Evolutionary conservation across 2,888 invertebrate genomes (phyloP).

Genomic region (Leptopilina syphax): DNA sequence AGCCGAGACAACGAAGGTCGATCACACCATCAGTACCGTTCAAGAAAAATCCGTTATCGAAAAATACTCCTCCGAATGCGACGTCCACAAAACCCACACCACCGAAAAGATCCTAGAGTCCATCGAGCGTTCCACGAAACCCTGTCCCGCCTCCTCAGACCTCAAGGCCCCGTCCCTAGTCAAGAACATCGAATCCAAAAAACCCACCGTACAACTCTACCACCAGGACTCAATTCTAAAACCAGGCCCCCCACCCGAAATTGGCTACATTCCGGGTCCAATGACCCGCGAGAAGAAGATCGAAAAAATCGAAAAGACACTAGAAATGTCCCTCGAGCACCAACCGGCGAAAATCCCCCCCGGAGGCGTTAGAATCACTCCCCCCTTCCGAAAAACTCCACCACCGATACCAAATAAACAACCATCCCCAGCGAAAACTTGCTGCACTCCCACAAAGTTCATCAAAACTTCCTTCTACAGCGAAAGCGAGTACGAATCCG

Average conservation of each 20-base stretch:
- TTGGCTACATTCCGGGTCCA: conserved; percentile 81
- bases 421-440: conserved; percentile 70
- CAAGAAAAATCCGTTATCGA: conserved; percentile 74
- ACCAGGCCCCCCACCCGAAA: conserved; percentile 83
- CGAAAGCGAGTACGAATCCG: conserved; percentile 85
- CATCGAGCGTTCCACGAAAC: conserved; percentile 76
- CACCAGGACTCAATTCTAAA: conserved; percentile 74
- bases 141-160: conserved; percentile 76
- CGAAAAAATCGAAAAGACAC: conserved; percentile 78
- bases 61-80: conserved; percentile 69
- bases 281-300: conserved; percentile 78
- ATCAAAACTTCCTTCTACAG: conserved; percentile 78
- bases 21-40: conserved; percentile 71
- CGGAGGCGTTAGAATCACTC: conserved; percentile 78
- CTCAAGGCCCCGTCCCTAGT: conserved; percentile 78
- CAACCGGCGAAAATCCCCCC: conserved; percentile 79
- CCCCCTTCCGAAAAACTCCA: conserved; percentile 69
- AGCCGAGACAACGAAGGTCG: conserved; percentile 75
- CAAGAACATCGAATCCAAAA: conserved; percentile 69
- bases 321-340: conserved; percentile 78
- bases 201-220: conserved; percentile 61
- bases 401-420: conserved; percentile 75
- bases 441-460: conserved; percentile 79
- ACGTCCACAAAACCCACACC: conserved; percentile 65
- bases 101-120: conserved; percentile 70